Base-by-base conservation (phyloP, 37 sponge, comb jelly and placozoan genomes). In the Hexactinellida sp. region DNA sequence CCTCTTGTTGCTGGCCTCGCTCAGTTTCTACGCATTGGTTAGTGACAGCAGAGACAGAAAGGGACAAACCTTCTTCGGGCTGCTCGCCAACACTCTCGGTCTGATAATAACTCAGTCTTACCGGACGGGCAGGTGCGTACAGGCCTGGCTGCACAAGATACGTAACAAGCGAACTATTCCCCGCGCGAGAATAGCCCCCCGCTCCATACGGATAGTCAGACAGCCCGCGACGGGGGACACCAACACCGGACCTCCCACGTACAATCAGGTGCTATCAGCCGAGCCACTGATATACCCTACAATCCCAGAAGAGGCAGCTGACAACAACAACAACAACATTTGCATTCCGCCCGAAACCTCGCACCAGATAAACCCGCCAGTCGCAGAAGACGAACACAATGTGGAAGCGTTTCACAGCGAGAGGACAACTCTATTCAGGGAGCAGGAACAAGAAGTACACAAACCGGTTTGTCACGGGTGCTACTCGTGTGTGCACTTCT, bases 31-130 rank as follows among this genome's bases (percentile, higher is more conserved):
- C 54, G 86, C 91, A n/a, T 84, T 91, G 0, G 87, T 91, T 21
- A 85, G 55, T 23, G 76, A 25, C 32, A 7, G 5, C 30, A 10
- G 76, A 7, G 76, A 32, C 28, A 91, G 86, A 55, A 95, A 95
- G 86, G 92, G 87, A 37, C 92, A 91, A 83, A 92, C 93, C 0
- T 91, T 95, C 37, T 90, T 91, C 71, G 93, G 95, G 0, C 83
- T 95, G 23, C 87, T 91, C 47, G 88, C 84, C 0, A 88, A 37
- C 16, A 83, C 38, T 82, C 38, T 86, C 38, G 32, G 24, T 0
- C 54, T 86, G 55, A 83, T 91, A 25, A 63, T n/a, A 7, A 63
- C 76, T 32, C 76, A 63, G 34, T 63, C 76, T 25, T 63, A 63
- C 76, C 3, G 76, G 30, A 63, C 76, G 3, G 76, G 76, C 19